Evolutionary conservation across 2,888 invertebrate genomes (phyloP).

Genomic region (Melanostoma scalare): DNA sequence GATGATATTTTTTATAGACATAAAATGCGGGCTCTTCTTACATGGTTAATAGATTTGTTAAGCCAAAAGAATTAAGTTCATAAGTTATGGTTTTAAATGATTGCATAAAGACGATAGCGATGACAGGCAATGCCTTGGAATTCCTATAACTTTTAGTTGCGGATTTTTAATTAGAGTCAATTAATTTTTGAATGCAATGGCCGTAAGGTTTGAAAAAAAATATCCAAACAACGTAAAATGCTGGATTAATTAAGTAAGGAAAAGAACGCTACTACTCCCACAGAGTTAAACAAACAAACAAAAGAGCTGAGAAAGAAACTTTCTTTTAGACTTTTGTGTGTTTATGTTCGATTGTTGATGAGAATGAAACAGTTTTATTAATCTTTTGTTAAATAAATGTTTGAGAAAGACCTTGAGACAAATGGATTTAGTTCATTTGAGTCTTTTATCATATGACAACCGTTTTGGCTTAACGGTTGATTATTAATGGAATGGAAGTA

Average conservation of each 20-base stretch:
- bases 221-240: slow-evolving; percentile 8
- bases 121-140: slow-evolving; percentile 8
- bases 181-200: slow-evolving; percentile 19
- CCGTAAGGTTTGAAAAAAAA: neutral
- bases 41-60: slow-evolving; percentile 27
- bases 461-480: no score
- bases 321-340: slow-evolving; percentile 33
- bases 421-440: slow-evolving; percentile 1
- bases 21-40: neutral
- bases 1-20: slow-evolving; percentile 34
- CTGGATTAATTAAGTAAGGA: slow-evolving; percentile 1
- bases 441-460: no score
- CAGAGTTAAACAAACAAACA: slow-evolving; percentile 38
- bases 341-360: slow-evolving; percentile 31
- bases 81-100: slow-evolving; percentile 39
- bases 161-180: slow-evolving; percentile 41
- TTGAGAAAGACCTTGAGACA: slow-evolving; percentile 8
- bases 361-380: slow-evolving; percentile 1
- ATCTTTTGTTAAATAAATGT: neutral
- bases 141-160: slow-evolving; percentile 5
- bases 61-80: slow-evolving; percentile 11
- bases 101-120: slow-evolving; percentile 40
- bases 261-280: slow-evolving; percentile 36
- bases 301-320: slow-evolving; percentile 60
- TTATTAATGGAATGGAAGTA: no score